A percentile compares a stretch with the other conserved stretches of the same genome.
phyloP scores from a whole-genome alignment of 2,113 vertebrate species.

The Pollachius pollachius region DNA sequence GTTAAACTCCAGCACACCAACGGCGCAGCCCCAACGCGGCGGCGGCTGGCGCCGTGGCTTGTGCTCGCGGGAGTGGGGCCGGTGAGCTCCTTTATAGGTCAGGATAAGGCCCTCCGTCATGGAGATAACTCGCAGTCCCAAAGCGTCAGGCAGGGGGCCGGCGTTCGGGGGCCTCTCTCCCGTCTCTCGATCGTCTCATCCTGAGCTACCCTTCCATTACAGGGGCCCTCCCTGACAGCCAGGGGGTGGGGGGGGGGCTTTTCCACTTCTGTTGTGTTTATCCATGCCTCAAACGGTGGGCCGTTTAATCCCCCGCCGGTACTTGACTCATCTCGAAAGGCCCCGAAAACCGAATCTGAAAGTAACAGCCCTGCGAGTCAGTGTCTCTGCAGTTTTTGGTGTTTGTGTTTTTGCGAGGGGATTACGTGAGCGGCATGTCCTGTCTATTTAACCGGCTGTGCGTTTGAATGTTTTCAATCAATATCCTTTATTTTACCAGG shows the following conservation, averaged over 20 bases:
- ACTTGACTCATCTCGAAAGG: not conserved
- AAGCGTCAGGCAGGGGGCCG: constrained; percentile 39
- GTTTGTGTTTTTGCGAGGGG: too few species aligned
- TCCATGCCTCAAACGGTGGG: constrained; percentile 45
- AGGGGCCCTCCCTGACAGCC: constrained; percentile 39
- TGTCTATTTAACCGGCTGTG: too few species aligned
- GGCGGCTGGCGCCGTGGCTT: constrained; percentile 43
- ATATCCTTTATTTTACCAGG: too few species aligned
- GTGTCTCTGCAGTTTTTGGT: too few species aligned
- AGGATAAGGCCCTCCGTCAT: constrained; percentile 60
- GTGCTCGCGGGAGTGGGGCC: constrained; percentile 29
- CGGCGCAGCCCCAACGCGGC: constrained; percentile 13
- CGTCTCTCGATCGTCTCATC: not conserved
- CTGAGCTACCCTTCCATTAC: constrained; percentile 49
- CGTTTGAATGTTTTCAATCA: too few species aligned
- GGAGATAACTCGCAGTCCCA: constrained; percentile 52
- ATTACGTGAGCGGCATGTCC: too few species aligned
- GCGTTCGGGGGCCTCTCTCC: constrained; percentile 41
- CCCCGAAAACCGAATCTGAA: constrained; percentile 16
- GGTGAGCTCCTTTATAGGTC: constrained; percentile 53
- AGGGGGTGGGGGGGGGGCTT: too few species aligned
- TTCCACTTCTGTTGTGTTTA: constrained; percentile 47
- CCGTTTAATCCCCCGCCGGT: constrained; percentile 36
- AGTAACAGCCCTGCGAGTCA: not conserved
- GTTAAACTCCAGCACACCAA: constrained; percentile 25